Base-by-base conservation (phyloP, 2,113 vertebrate species). In the Nansenia antarctica region DNA sequence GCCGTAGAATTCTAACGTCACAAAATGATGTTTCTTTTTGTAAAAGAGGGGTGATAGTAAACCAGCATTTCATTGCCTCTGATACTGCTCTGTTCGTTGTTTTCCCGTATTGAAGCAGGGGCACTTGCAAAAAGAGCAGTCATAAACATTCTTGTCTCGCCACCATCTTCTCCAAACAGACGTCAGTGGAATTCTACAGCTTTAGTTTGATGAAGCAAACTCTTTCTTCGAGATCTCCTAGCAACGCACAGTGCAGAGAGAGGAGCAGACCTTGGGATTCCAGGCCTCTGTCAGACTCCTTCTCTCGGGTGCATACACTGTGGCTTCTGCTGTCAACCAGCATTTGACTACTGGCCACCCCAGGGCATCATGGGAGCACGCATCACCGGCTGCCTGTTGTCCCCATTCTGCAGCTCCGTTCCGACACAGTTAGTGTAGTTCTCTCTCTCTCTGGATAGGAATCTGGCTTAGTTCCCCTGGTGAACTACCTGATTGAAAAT, bases 261-360 rank as follows among this genome's bases (percentile, higher is more conserved):
- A 11, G 18, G 54, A 37, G 20, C 9, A 39, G 30, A 37, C 42
- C 22, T 35, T 18, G 34, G 58, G 70, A 54, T 52, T 9, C 9
- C 60, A 62, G 30, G 39, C n/a, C 32, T 27, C 59, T 70, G 58
- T 60, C 67, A 70, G 42, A 49, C 42, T 52, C 22, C n/a, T 37
- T 61, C 32, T 37, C 6, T 7, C 9, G 4, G 35, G 34, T 42
- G 5, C 3, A n/a, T 22, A 22, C 15, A 26, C 29, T 58, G 29
- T 69, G 22, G 65, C 15, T 18, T 6, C 15, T 49, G 20, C 66
- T 64, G 66, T 73, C 65, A 34, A 42, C 69, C 35, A 24, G 2
- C 20, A 18, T 67, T 47, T 32, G 42, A 60, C 62, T 60, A 27
- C 29, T 29, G 6, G 42, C 66, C 66, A 49, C 60, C 31, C 37